phyloP scores from a whole-genome alignment of 2,888 invertebrate genomes.

The Halictus ligatus region DNA sequence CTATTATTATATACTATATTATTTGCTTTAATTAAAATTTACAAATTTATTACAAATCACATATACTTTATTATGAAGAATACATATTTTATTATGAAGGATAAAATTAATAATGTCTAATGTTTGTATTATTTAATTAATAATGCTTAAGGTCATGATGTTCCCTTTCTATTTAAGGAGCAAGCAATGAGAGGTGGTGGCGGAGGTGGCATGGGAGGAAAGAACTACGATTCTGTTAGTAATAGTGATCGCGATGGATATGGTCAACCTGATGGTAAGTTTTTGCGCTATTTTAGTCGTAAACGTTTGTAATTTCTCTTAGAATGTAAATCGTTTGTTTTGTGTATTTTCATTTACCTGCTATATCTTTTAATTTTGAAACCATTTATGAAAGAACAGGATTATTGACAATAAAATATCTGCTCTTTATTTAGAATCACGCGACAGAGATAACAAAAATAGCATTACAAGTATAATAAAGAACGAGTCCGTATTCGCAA shows the following conservation, averaged over 20 bases:
- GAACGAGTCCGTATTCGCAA: no score
- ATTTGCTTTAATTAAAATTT: neutral
- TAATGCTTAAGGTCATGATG: slow-evolving; percentile 40
- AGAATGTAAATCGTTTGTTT: neutral
- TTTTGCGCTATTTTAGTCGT: slow-evolving; percentile 10
- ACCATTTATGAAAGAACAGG: neutral
- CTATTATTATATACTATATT: neutral
- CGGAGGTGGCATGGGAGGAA: slow-evolving; percentile 67
- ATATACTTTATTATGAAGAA: neutral
- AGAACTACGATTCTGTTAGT: slow-evolving; percentile 81
- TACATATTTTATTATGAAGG: neutral
- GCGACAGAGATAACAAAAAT: no score
- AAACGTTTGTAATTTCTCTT: neutral
- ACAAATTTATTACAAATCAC: neutral
- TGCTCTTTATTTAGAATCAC: no score
- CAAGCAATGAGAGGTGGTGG: slow-evolving; percentile 81
- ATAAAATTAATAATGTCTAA: neutral
- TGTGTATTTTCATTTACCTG: neutral
- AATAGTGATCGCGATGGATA: slow-evolving; percentile 82
- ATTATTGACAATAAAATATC: no score
- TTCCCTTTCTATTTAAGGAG: slow-evolving; percentile 74
- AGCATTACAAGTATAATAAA: no score
- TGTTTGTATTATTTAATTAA: slow-evolving; percentile 13
- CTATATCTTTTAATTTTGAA: neutral
- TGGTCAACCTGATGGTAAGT: slow-evolving; percentile 80